A percentile compares a stretch with the other conserved stretches of the same genome.
These are phyloP conservation scores for Neuroscelio doddi DNA, from an alignment of 2,888 invertebrate genomes.

Conservation along the genomic window DNA sequence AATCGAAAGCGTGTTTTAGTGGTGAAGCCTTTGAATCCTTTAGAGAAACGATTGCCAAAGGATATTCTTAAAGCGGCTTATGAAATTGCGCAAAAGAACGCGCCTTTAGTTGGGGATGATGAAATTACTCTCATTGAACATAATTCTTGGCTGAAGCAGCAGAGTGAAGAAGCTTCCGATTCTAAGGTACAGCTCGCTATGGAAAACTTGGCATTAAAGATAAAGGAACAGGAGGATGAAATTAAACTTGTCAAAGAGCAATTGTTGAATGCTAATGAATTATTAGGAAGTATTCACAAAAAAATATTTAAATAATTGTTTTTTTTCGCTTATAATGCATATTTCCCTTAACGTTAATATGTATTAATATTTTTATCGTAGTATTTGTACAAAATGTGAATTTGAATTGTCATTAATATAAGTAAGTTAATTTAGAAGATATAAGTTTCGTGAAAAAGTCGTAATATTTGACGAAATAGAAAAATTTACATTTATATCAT, in stretches of 20 bases:
- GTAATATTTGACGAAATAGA: too few relatives aligned
- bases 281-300: conserved; percentile 57
- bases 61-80: conserved; percentile 71
- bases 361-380: background rate
- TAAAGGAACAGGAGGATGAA: conserved; percentile 59
- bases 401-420: too few relatives aligned
- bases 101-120: conserved; percentile 55
- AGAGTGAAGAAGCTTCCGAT: conserved; percentile 52
- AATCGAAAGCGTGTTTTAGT: conserved; percentile 70
- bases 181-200: conserved; percentile 49
- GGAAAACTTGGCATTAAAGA: conserved; percentile 55
- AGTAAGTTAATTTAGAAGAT: too few relatives aligned
- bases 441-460: too few relatives aligned
- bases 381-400: background rate
- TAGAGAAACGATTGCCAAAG: conserved; percentile 71
- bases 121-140: conserved; percentile 53
- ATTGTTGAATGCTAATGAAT: conserved; percentile 60
- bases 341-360: background rate
- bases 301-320: conserved; percentile 31
- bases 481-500: too few relatives aligned
- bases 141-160: conserved; percentile 55
- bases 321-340: background rate
- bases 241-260: conserved; percentile 61
- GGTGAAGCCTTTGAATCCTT: conserved; percentile 72
- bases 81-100: conserved; percentile 70